These are phyloP conservation scores for Platorchestia sp. DNA, from an alignment of 1,140 invertebrate genomes.

Conservation along the genomic window DNA sequence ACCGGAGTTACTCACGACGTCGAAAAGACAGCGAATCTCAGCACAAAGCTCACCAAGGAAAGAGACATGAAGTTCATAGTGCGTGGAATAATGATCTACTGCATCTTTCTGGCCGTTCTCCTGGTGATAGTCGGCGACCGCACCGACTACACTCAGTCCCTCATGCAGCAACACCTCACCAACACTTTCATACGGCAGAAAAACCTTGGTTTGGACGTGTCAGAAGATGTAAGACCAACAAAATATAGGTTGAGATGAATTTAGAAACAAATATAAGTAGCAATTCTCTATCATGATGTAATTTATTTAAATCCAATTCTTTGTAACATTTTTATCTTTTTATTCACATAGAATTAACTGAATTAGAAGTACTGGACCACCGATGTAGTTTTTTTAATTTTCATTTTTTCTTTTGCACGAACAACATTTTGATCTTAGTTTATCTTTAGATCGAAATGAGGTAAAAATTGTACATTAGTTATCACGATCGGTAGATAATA, in stretches of 20 bases:
- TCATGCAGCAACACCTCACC: constrained; percentile 72
- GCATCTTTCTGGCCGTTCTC: constrained; percentile 73
- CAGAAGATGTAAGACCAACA: background rate
- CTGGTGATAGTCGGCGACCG: constrained; percentile 73
- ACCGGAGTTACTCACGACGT: constrained; percentile 57
- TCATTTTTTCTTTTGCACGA: too few species aligned
- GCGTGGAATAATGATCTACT: constrained; percentile 60
- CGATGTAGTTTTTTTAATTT: too few species aligned
- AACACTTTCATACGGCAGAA: constrained; percentile 71
- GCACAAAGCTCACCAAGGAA: constrained; percentile 58
- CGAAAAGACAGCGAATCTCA: constrained; percentile 23
- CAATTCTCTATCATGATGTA: background rate
- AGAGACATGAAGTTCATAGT: constrained; percentile 61
- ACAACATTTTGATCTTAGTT: too few species aligned
- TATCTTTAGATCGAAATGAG: too few species aligned
- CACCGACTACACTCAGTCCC: constrained; percentile 71
- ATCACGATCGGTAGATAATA: too few species aligned
- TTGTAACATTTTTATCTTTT: too few species aligned
- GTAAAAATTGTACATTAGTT: too few species aligned
- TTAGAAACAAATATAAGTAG: background rate
- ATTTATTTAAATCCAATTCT: too few species aligned
- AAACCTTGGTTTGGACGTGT: constrained; percentile 46
- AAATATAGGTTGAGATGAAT: background rate
- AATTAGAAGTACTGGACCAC: too few species aligned
- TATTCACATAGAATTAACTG: too few species aligned